Conservation (phyloP, 2,888 invertebrate genomes). For the Calameuta pallipes region DNA sequence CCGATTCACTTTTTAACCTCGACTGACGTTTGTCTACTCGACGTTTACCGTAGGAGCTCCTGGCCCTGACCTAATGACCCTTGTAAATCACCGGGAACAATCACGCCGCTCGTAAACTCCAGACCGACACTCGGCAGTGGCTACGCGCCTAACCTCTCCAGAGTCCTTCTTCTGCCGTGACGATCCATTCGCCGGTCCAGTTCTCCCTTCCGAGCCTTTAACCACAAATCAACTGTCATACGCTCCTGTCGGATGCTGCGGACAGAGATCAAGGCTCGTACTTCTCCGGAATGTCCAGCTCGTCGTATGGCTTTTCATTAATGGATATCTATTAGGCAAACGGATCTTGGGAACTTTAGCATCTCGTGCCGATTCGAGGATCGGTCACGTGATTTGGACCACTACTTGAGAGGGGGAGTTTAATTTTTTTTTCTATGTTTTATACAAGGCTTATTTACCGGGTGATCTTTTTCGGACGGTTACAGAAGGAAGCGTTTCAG, state of each 20-base stretch:
- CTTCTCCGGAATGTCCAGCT: neutral
- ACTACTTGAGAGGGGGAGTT: neutral
- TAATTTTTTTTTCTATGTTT: neutral
- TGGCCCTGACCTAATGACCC: slow-evolving; percentile 45
- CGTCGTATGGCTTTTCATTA: neutral
- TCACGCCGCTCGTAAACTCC: slow-evolving; percentile 39
- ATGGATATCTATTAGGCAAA: neutral
- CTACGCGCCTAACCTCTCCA: slow-evolving; percentile 11
- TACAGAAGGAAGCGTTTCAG: neutral
- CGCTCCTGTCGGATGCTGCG: neutral
- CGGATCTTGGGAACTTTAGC: neutral
- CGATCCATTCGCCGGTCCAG: neutral
- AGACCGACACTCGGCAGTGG: slow-evolving; percentile 37
- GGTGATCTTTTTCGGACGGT: no score
- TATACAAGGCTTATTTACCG: no score
- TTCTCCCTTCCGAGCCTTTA: neutral
- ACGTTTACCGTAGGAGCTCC: slow-evolving; percentile 25
- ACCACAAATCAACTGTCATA: slow-evolving; percentile 17
- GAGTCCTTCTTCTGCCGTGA: slow-evolving; percentile 13
- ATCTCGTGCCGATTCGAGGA: neutral
- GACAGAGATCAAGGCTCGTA: neutral
- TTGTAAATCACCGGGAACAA: slow-evolving; percentile 40
- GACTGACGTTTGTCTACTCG: slow-evolving; percentile 3
- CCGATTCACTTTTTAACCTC: neutral
- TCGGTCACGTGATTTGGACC: neutral